Evolutionary conservation across 2,113 vertebrate species (phyloP).

Genomic region (Globicephala melas): DNA sequence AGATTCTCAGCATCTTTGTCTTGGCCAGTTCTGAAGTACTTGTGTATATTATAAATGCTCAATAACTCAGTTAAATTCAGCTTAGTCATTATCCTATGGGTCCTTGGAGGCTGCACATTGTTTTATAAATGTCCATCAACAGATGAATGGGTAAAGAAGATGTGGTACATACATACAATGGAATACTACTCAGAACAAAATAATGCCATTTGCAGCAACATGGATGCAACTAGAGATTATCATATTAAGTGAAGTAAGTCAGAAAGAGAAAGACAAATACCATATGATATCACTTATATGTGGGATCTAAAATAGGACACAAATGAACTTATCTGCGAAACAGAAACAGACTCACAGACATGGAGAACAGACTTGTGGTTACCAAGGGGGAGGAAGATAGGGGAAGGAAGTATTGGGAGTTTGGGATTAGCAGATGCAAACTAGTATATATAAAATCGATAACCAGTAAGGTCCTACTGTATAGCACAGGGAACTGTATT

Average conservation of each 20-base stretch:
- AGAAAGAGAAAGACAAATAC: neutral
- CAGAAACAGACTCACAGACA: neutral
- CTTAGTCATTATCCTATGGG: neutral
- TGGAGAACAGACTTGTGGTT: neutral
- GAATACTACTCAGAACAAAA: neutral
- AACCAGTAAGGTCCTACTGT: neutral
- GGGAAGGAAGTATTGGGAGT: neutral
- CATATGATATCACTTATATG: neutral
- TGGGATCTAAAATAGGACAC: neutral
- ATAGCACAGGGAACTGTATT: neutral
- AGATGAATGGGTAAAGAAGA: neutral
- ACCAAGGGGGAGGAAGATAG: neutral
- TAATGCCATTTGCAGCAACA: neutral
- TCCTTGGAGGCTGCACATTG: neutral
- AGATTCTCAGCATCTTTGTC: neutral
- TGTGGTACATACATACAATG: neutral
- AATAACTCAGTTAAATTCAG: neutral
- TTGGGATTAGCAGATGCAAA: neutral
- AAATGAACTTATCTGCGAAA: neutral
- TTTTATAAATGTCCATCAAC: neutral
- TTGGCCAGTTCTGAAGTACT: too few species aligned
- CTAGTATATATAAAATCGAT: neutral
- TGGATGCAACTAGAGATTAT: neutral
- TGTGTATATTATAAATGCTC: accelerated
- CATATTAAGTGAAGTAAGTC: neutral